phyloP scores from a whole-genome alignment of 2,797 vertebrate species.

The Chelmon rostratus region DNA sequence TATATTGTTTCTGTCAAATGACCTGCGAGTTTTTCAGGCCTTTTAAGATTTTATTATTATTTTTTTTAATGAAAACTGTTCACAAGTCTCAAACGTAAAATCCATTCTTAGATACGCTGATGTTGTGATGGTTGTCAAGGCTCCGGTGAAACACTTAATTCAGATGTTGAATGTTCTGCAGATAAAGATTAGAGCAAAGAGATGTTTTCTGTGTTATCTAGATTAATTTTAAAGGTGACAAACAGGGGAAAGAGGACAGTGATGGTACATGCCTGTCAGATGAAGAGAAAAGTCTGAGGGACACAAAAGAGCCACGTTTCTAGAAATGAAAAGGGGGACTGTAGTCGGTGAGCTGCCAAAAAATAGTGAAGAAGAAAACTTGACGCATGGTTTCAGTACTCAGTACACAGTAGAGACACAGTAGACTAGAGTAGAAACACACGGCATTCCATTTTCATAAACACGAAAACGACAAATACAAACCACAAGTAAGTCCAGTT shows the following conservation, averaged over 20 bases:
- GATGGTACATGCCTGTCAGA: background rate
- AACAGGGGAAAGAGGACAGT: background rate
- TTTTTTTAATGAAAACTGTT: background rate
- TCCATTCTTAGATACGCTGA: background rate
- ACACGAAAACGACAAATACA: constrained; percentile 5
- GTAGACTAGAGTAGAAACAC: constrained; percentile 51
- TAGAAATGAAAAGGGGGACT: background rate
- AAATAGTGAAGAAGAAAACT: constrained; percentile 4
- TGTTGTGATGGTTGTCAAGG: background rate
- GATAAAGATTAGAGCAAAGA: background rate
- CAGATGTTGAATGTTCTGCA: background rate
- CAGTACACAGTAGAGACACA: constrained; percentile 18
- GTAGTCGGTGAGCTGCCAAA: background rate
- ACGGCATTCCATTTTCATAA: constrained; percentile 16
- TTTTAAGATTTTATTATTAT: background rate
- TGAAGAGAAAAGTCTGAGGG: background rate
- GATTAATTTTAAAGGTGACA: background rate
- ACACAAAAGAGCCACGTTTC: background rate
- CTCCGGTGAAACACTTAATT: background rate
- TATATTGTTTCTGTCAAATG: too few relatives aligned
- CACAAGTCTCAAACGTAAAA: background rate
- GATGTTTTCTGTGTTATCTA: background rate
- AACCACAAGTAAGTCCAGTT: background rate
- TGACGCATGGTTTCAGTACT: constrained; percentile 9
- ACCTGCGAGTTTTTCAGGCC: too few relatives aligned